These are phyloP conservation scores for Heliothis peltigera DNA, from an alignment of 2,888 invertebrate species.

Conservation along the genomic window DNA sequence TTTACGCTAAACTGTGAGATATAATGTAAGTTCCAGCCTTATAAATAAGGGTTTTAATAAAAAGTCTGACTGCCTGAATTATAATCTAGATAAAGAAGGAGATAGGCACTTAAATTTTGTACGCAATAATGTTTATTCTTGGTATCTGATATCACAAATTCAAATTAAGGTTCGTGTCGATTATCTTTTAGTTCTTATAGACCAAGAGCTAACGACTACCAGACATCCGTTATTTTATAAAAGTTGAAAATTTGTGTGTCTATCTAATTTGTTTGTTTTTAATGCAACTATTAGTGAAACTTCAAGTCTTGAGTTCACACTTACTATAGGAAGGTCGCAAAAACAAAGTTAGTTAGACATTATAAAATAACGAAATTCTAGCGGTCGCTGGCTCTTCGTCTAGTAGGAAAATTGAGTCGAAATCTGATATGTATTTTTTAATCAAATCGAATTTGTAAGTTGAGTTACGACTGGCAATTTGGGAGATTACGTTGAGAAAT, in stretches of 20 bases:
- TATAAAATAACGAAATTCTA: too few species aligned
- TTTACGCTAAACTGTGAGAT: conserved; percentile 25
- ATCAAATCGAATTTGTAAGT: conserved; percentile 13
- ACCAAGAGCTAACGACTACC: too few species aligned
- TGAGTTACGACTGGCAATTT: conserved; percentile 17
- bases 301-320: too few species aligned
- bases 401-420: conserved; percentile 12
- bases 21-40: conserved; percentile 30
- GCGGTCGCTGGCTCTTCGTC: too few species aligned
- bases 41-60: conserved; percentile 15
- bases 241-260: too few species aligned
- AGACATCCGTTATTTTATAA: too few species aligned
- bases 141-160: conserved; percentile 18
- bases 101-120: background rate
- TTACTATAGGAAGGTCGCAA: too few species aligned
- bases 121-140: conserved; percentile 12
- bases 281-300: too few species aligned
- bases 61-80: background rate
- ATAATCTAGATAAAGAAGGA: conserved; percentile 9
- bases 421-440: conserved; percentile 2
- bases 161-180: conserved; percentile 9
- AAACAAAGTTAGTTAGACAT: too few species aligned
- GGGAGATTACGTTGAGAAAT: background rate
- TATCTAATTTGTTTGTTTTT: too few species aligned
- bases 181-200: conserved; percentile 5